Evolutionary conservation across 2,113 vertebrate species (phyloP).

Genomic region (Lasiurus borealis): DNA sequence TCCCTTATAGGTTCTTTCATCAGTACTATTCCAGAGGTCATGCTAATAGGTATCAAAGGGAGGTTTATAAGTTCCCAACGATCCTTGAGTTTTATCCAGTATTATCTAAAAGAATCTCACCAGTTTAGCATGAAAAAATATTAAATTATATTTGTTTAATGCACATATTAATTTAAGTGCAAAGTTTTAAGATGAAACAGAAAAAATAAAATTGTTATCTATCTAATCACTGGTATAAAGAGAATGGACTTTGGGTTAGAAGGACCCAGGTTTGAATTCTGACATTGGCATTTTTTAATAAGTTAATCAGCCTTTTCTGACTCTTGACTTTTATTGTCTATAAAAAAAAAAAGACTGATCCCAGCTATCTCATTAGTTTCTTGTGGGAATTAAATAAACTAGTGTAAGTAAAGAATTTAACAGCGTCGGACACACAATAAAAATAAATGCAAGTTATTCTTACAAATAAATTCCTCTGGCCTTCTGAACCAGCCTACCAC

Average conservation of each 20-base stretch:
- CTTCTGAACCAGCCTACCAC: no score
- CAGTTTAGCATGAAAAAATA: neutral
- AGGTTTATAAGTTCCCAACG: neutral
- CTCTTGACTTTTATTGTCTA: neutral
- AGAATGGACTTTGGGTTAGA: neutral
- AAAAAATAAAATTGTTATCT: neutral
- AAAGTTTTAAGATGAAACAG: constrained; percentile 8
- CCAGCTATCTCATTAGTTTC: neutral
- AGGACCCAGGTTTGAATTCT: neutral
- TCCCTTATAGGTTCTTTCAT: neutral
- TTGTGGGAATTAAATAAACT: neutral
- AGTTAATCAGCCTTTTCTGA: neutral
- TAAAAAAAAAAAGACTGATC: neutral
- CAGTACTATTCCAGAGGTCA: neutral
- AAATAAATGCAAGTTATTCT: neutral
- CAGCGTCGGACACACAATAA: neutral
- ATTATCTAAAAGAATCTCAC: neutral
- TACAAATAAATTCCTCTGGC: neutral
- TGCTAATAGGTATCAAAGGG: neutral
- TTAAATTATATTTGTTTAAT: neutral
- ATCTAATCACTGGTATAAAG: neutral
- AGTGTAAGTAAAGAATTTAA: neutral
- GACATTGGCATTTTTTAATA: neutral
- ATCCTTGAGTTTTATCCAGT: neutral
- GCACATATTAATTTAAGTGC: neutral